Evolutionary conservation across 2,797 vertebrate species (phyloP).

Genomic region (Erpetoichthys calabaricus): DNA sequence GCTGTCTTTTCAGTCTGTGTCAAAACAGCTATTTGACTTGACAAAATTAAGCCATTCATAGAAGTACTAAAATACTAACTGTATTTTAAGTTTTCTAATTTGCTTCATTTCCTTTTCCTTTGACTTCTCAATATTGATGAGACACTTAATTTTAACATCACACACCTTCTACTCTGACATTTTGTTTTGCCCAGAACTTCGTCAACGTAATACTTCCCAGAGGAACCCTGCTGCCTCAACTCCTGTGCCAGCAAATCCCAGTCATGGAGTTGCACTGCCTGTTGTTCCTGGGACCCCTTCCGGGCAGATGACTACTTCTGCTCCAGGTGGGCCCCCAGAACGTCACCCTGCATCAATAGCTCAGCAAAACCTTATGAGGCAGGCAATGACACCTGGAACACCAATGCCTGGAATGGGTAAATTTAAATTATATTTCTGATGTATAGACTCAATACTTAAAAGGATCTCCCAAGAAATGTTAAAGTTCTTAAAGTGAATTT

Average conservation of each 20-base stretch:
- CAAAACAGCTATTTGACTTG: no score
- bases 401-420: conserved; percentile 84
- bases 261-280: conserved; percentile 46
- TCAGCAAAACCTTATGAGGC: conserved; percentile 72
- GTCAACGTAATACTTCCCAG: conserved; percentile 71
- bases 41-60: no score
- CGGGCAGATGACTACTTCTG: conserved; percentile 51
- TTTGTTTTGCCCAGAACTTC: conserved; percentile 57
- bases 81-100: not conserved
- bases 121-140: conserved; percentile 3
- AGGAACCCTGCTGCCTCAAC: conserved; percentile 41
- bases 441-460: conserved; percentile 37
- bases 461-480: no score
- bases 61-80: no score
- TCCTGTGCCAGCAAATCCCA: conserved; percentile 39
- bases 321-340: conserved; percentile 78
- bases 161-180: conserved; percentile 18
- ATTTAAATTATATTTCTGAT: conserved; percentile 61
- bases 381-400: conserved; percentile 71
- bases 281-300: conserved; percentile 43
- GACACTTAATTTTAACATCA: no score
- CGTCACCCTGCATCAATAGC: conserved; percentile 50
- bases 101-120: conserved; percentile 11
- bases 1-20: no score
- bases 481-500: no score